phyloP scores from a whole-genome alignment of 2,888 invertebrate genomes.

The Tholera decimalis region DNA sequence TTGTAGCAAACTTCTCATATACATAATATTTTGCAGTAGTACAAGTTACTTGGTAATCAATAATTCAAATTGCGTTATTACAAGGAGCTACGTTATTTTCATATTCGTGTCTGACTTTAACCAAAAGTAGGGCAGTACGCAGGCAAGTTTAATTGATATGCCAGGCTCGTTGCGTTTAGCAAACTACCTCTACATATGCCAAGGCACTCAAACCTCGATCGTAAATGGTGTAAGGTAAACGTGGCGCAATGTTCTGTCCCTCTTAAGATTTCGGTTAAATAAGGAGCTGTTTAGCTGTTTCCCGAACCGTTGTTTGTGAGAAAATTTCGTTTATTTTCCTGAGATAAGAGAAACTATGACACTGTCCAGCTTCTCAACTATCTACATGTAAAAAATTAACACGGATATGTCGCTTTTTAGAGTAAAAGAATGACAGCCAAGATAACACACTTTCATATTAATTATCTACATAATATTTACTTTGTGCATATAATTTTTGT shows the following conservation, averaged over 20 bases:
- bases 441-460: too few relatives aligned
- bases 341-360: too few relatives aligned
- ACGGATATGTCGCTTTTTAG: too few relatives aligned
- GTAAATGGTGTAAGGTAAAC: slow-evolving; percentile 66
- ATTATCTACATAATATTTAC: too few relatives aligned
- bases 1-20: background rate
- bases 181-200: slow-evolving; percentile 72
- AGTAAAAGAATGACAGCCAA: too few relatives aligned
- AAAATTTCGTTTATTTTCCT: too few relatives aligned
- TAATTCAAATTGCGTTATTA: slow-evolving; percentile 41
- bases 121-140: slow-evolving; percentile 77
- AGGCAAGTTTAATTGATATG: slow-evolving; percentile 82
- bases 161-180: slow-evolving; percentile 77
- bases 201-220: slow-evolving; percentile 69
- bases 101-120: slow-evolving; percentile 74
- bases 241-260: slow-evolving; percentile 68
- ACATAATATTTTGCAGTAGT: slow-evolving; percentile 4
- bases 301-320: too few relatives aligned
- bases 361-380: too few relatives aligned
- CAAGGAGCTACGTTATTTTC: slow-evolving; percentile 49
- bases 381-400: too few relatives aligned
- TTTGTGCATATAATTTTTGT: too few relatives aligned
- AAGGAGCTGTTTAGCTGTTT: too few relatives aligned
- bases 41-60: slow-evolving; percentile 33
- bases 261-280: slow-evolving; percentile 41